Evolutionary conservation across 1,140 invertebrate species (phyloP).

Genomic region (Arctopsyche grandis): DNA sequence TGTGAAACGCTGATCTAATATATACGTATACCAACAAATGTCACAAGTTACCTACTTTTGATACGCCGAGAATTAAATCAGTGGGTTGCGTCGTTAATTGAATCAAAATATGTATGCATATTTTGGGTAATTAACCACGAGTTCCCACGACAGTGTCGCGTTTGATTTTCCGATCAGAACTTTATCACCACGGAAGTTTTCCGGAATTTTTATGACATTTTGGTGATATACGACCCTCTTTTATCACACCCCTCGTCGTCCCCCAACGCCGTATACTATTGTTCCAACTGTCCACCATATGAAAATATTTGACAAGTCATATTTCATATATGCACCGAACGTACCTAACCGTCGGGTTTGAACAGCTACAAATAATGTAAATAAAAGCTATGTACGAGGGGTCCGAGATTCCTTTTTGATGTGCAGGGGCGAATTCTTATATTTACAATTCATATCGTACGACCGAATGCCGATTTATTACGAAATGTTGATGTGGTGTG

Average conservation of each 20-base stretch:
- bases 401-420: not conserved
- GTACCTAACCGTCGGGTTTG: not conserved
- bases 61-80: no score
- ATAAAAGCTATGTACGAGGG: constrained; percentile 17
- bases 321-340: constrained; percentile 11
- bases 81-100: no score
- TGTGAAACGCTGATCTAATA: no score
- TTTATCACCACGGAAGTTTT: no score
- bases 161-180: no score
- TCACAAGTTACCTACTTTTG: no score
- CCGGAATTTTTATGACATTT: no score
- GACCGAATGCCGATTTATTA: constrained; percentile 3
- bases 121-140: no score
- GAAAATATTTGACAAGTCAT: constrained; percentile 40
- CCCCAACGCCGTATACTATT: not conserved
- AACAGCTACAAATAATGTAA: constrained; percentile 22
- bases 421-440: not conserved
- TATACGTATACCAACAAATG: no score
- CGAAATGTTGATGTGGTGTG: not conserved
- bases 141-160: no score
- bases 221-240: not conserved
- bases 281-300: constrained; percentile 8
- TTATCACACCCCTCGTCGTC: not conserved
- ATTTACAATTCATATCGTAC: constrained; percentile 3
- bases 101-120: no score